Evolutionary conservation across 1,140 invertebrate species (phyloP).

Genomic region (Rhizoglyphus robini): DNA sequence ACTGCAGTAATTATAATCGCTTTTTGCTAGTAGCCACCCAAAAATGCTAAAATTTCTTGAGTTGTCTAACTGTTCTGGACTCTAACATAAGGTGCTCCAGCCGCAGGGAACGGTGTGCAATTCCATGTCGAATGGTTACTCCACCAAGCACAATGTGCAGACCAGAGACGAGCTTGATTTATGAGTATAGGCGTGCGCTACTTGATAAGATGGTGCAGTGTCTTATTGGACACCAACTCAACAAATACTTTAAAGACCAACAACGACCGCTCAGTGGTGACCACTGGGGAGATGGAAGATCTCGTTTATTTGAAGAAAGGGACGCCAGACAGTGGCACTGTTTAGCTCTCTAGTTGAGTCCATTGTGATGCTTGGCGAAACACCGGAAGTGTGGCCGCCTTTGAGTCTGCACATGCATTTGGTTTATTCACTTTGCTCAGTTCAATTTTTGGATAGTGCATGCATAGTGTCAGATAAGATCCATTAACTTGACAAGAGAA

Average conservation of each 20-base stretch:
- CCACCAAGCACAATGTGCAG: not conserved
- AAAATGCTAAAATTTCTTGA: not conserved
- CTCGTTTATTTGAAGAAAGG: not conserved
- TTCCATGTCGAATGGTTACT: not conserved
- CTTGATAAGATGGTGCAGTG: not conserved
- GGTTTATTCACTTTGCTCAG: not conserved
- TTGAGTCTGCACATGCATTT: too few relatives aligned
- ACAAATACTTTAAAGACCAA: conserved; percentile 2
- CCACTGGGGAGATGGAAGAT: conserved; percentile 4
- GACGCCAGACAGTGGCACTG: not conserved
- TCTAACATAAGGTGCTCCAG: conserved; percentile 3
- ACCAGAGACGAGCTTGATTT: not conserved
- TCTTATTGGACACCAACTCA: not conserved
- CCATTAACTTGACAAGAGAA: not conserved
- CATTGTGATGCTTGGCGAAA: not conserved
- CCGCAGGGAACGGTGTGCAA: not conserved
- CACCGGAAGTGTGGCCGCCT: not conserved
- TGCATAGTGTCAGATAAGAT: not conserved
- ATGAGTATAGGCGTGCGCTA: not conserved
- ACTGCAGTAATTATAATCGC: too few relatives aligned
- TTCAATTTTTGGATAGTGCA: not conserved
- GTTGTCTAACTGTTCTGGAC: too few relatives aligned
- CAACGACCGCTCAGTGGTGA: not conserved
- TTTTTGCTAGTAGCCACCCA: not conserved
- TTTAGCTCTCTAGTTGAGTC: not conserved